Evolutionary conservation across 2,888 invertebrate species (phyloP).

Genomic region (Sphinx pinastri): DNA sequence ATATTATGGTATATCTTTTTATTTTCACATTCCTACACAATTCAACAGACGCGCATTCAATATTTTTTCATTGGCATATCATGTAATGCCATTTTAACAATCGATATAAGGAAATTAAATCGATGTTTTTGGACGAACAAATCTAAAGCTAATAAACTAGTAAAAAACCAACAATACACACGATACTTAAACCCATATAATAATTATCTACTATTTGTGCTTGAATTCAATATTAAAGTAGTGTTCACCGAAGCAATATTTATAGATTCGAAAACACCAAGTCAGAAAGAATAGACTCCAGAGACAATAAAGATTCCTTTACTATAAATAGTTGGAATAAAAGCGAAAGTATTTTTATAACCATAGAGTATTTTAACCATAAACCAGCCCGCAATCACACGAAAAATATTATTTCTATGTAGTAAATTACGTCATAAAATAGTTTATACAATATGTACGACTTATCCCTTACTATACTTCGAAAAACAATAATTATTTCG

Average conservation of each 20-base stretch:
- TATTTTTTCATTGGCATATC: not conserved
- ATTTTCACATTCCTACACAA: not conserved
- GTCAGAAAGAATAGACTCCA: conserved; percentile 1
- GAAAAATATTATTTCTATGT: not conserved
- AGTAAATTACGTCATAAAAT: conserved; percentile 7
- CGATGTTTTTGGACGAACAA: conserved; percentile 38
- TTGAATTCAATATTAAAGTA: conserved; percentile 29
- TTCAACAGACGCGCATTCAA: not conserved
- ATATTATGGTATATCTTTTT: not conserved
- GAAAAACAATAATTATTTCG: not conserved
- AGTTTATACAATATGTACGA: not conserved
- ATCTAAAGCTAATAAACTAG: conserved; percentile 53
- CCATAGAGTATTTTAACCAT: not conserved
- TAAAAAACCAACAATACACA: conserved; percentile 53
- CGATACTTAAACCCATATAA: conserved; percentile 31
- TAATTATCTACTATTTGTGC: conserved; percentile 36
- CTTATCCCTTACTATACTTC: not conserved
- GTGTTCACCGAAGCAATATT: conserved; percentile 23
- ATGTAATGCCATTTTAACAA: not conserved
- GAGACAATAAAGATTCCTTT: not conserved
- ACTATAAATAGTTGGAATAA: not conserved
- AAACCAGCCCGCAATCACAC: not conserved
- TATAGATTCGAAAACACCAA: conserved; percentile 15
- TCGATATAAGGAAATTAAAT: conserved; percentile 2
- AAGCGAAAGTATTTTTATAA: not conserved